These are phyloP conservation scores for Lepidocyrtoides sp. DNA, from an alignment of 2,888 invertebrate species.

Conservation along the genomic window DNA sequence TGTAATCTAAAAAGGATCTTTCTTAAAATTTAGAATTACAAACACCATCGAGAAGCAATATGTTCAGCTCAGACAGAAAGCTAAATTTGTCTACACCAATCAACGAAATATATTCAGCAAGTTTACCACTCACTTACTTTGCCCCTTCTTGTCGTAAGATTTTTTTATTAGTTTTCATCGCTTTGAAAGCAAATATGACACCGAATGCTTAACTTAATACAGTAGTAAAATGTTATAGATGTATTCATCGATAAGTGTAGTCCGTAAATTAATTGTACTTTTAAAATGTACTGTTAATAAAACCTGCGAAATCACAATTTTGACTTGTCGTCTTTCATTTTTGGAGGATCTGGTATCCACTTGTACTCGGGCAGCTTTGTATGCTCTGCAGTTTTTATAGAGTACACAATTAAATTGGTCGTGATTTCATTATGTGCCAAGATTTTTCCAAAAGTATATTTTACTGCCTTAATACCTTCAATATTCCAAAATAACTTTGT, in stretches of 20 bases:
- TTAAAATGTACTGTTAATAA: neutral
- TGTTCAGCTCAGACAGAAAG: conserved; percentile 56
- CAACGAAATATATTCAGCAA: conserved; percentile 56
- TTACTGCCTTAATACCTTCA: no score
- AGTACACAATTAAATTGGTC: no score
- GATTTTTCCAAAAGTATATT: no score
- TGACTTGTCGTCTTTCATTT: conserved; percentile 16
- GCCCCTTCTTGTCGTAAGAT: neutral
- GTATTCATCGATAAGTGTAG: no score
- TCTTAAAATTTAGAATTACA: conserved; percentile 31
- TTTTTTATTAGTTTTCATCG: neutral
- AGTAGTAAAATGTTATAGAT: no score
- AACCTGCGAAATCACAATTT: conserved; percentile 52
- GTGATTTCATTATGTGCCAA: no score
- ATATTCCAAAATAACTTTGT: conserved; percentile 80
- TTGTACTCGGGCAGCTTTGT: conserved; percentile 71
- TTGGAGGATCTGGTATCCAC: conserved; percentile 83
- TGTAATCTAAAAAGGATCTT: neutral
- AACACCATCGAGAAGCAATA: conserved; percentile 35
- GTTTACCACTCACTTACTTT: neutral
- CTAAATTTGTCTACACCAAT: conserved; percentile 65
- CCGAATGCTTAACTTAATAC: neutral
- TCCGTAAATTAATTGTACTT: no score
- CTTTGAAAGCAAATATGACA: neutral
- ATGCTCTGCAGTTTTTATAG: no score